phyloP scores from a whole-genome alignment of 2,113 vertebrate species.

The Rhea americana region DNA sequence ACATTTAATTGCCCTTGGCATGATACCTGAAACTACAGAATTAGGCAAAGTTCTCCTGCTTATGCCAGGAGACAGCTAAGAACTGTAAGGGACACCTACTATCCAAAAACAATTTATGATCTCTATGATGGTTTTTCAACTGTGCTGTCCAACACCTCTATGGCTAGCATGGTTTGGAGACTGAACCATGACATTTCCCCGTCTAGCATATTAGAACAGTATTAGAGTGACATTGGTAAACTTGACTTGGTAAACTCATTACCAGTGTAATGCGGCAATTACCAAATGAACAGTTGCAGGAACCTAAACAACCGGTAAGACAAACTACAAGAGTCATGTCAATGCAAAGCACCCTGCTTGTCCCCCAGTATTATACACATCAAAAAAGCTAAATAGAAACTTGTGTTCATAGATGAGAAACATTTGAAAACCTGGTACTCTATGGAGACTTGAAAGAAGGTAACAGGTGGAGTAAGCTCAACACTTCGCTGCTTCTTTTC shows the following conservation, averaged over 20 bases:
- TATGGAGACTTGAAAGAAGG: neutral
- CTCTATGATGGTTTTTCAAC: neutral
- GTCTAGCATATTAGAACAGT: neutral
- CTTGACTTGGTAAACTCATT: neutral
- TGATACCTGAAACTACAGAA: neutral
- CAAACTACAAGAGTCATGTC: accelerated
- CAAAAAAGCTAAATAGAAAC: neutral
- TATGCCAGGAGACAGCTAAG: neutral
- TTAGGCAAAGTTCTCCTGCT: neutral
- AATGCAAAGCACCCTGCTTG: accelerated
- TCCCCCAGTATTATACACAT: accelerated
- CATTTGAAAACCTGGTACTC: neutral
- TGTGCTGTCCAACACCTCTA: neutral
- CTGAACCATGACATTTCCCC: neutral
- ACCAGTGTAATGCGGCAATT: neutral
- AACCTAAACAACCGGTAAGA: neutral
- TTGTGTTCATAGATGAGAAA: neutral
- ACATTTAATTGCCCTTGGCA: neutral
- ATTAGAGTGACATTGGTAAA: neutral
- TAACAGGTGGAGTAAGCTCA: neutral
- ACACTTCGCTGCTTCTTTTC: neutral
- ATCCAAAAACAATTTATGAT: neutral
- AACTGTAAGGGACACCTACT: neutral
- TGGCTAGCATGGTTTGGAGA: neutral
- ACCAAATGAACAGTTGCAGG: neutral